Evolutionary conservation across 2,797 vertebrate species (phyloP).

Genomic region (Aulostomus chinensis): DNA sequence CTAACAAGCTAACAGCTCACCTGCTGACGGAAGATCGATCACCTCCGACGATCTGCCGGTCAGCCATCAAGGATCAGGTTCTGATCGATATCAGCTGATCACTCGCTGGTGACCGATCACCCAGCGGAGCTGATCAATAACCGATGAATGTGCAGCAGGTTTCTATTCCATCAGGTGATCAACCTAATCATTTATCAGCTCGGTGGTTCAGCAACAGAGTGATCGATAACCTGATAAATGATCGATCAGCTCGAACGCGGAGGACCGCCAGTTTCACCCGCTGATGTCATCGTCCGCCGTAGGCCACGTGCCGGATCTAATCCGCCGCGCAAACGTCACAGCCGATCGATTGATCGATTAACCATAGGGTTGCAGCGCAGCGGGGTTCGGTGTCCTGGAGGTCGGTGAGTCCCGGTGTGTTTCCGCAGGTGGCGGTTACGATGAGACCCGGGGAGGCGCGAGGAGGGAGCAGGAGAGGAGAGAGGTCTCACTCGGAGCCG

Average conservation of each 20-base stretch:
- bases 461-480: not conserved
- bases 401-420: constrained; percentile 44
- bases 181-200: not conserved
- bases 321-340: constrained; percentile 10
- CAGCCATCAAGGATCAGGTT: no score
- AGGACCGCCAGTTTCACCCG: constrained; percentile 39
- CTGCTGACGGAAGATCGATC: no score
- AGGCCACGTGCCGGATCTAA: constrained; percentile 46
- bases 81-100: no score
- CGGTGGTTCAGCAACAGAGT: not conserved
- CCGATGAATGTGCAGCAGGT: no score
- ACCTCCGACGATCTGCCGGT: no score
- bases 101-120: no score
- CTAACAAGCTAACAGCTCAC: no score
- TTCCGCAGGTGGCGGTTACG: constrained; percentile 69
- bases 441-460: constrained; percentile 33
- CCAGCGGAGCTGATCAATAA: no score
- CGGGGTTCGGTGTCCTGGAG: not conserved
- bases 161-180: not conserved
- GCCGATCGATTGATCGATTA: constrained; percentile 22
- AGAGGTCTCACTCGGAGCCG: constrained; percentile 25
- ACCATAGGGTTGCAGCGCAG: not conserved
- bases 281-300: constrained; percentile 59
- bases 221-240: constrained; percentile 40
- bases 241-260: constrained; percentile 55